phyloP scores from a whole-genome alignment of 2,797 vertebrate genomes.

The Neoniphon sammara region DNA sequence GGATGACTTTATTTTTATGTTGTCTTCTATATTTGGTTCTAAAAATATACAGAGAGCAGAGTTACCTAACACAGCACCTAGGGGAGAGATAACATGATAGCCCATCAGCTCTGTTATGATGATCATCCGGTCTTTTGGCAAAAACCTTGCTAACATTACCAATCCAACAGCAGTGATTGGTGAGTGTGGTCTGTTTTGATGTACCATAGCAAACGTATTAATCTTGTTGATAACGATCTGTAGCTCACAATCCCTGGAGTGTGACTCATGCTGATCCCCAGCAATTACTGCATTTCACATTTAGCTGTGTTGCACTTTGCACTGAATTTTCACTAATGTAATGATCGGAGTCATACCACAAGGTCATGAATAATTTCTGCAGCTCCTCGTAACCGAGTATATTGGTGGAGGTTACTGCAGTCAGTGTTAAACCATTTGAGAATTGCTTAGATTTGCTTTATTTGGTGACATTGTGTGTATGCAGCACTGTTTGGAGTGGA shows the following conservation, averaged over 20 bases:
- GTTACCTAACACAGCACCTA: no score
- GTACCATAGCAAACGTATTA: conserved; percentile 11
- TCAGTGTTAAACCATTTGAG: neutral
- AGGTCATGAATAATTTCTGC: conserved; percentile 10
- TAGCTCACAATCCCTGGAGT: neutral
- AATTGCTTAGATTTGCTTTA: no score
- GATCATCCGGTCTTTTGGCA: neutral
- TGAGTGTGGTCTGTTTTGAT: conserved; percentile 2
- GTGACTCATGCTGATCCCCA: no score
- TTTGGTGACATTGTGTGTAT: no score
- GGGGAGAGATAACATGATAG: neutral
- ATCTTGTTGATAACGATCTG: conserved; percentile 19
- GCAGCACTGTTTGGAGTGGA: neutral
- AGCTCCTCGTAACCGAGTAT: neutral
- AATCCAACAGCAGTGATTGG: neutral
- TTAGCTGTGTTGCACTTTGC: conserved; percentile 28
- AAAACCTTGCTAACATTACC: neutral
- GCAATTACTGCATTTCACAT: conserved; percentile 18
- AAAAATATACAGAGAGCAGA: no score
- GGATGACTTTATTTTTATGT: neutral
- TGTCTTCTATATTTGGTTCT: no score
- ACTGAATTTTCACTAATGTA: conserved; percentile 29
- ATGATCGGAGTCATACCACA: conserved; percentile 22
- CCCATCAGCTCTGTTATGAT: conserved; percentile 11
- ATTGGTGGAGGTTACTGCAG: conserved; percentile 29